Base-by-base conservation (phyloP, 2,113 vertebrate genomes). In the Anoplopoma fimbria region DNA sequence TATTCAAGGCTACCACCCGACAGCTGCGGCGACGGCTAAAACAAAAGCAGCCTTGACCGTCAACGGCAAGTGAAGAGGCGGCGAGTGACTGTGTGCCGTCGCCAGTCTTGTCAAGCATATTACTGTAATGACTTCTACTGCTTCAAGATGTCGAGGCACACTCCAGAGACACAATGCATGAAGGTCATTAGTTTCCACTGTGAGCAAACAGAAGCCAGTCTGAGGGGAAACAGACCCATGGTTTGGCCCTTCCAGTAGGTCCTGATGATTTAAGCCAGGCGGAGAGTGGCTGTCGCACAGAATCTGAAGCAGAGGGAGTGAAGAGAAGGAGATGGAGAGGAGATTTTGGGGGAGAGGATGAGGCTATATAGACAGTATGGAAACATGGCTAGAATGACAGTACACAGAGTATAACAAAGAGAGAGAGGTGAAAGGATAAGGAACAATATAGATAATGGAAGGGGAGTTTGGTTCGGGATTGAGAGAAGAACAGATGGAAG, bases 121-220 rank as follows among this genome's bases (percentile, higher is more conserved):
- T 89, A 86, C 76, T 85, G 61, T 91, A 90, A 93, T 89, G 92
- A 88, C 90, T 92, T 92, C 80, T 88, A 91, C 88, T 92, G 88
- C 90, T 94, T 92, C 91, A 93, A 93, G 92, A 92, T 94, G 91
- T 93, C 13, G 73, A 81, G 81, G 85, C 88, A 77, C 75, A 80
- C 90, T 90, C 85, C 85, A 69, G 85, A 92, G 90, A 91, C 88
- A 90, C 89, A 86, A 91, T 86, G 91, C 85, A 92, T 90, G 90
- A 91, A 92, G 93, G 93, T 90, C 92, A 91, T 91, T 93, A 91
- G 86, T 93, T 93, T 94, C 92, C 93, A 91, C 91, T 90, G 90
- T 87, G 88, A 90, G 92, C 92, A 93, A 93, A 94, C 93, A 93
- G 92, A 93, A 93, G 92, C 91, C 88, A 92, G 88, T 80, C 84